These are phyloP conservation scores for Aporophyla nigra DNA, from an alignment of 2,888 invertebrate genomes.

Conservation along the genomic window DNA sequence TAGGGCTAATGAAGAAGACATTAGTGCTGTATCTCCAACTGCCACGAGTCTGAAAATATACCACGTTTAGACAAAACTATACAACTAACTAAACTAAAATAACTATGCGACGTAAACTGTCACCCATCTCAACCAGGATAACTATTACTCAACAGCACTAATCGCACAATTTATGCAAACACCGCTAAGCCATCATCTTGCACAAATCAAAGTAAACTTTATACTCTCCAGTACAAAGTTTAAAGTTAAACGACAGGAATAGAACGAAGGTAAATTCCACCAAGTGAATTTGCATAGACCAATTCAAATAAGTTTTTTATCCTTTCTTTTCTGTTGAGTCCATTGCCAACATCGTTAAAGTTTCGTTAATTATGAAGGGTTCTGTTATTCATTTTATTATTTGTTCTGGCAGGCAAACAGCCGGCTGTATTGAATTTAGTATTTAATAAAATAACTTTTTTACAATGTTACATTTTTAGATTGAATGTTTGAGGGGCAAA, in stretches of 20 bases:
- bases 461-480: not conserved
- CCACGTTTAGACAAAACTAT: constrained; percentile 9
- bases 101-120: constrained; percentile 43
- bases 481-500: constrained; percentile 14
- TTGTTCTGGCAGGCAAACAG: constrained; percentile 60
- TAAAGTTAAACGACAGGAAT: constrained; percentile 34
- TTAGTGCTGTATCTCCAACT: not conserved
- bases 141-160: constrained; percentile 63
- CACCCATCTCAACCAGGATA: constrained; percentile 61
- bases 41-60: constrained; percentile 34
- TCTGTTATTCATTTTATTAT: constrained; percentile 67
- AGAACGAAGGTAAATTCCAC: constrained; percentile 51
- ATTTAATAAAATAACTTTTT: constrained; percentile 35
- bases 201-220: constrained; percentile 42
- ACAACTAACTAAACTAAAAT: constrained; percentile 24
- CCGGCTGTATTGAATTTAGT: constrained; percentile 28
- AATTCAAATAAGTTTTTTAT: constrained; percentile 58
- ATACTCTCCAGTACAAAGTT: constrained; percentile 22
- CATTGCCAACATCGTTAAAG: constrained; percentile 79
- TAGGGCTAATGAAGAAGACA: not conserved
- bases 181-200: constrained; percentile 26
- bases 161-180: constrained; percentile 63
- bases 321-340: constrained; percentile 62
- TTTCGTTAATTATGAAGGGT: constrained; percentile 77
- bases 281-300: constrained; percentile 67